A percentile compares a stretch with the other conserved stretches of the same genome.
phyloP scores from a whole-genome alignment of 2,113 vertebrate genomes.

The Lontra canadensis region DNA sequence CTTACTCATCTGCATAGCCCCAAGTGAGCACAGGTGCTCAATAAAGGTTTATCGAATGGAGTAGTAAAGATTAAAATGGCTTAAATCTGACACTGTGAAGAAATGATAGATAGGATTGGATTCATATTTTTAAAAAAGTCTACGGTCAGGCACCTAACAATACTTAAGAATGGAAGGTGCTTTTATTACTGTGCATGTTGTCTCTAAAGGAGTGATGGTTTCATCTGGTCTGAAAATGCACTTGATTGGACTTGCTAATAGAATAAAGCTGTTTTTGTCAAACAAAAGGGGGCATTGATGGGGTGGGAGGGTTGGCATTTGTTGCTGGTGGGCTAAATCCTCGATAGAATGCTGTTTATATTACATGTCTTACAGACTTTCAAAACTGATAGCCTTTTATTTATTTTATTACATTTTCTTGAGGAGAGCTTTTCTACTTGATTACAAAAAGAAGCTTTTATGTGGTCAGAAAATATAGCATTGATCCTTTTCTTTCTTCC shows the following conservation, averaged over 20 bases:
- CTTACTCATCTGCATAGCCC: not conserved
- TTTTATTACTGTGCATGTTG: not conserved
- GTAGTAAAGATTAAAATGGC: not conserved
- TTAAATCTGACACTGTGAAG: not conserved
- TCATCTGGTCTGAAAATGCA: not conserved
- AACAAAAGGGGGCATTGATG: not conserved
- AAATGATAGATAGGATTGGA: not conserved
- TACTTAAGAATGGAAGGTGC: not conserved
- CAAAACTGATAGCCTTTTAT: not conserved
- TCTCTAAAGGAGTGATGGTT: not conserved
- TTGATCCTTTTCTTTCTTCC: slow-evolving; percentile 96
- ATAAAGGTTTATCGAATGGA: not conserved
- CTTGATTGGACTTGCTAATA: not conserved
- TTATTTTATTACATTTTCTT: slow-evolving; percentile 54
- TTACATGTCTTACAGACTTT: slow-evolving; percentile 24
- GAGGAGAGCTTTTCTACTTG: slow-evolving; percentile 99
- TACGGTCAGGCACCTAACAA: not conserved
- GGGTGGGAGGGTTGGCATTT: not conserved
- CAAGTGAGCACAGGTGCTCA: not conserved
- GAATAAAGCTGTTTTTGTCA: slow-evolving; percentile 21
- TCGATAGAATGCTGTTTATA: slow-evolving; percentile 21
- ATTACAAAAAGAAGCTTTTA: slow-evolving; percentile 99
- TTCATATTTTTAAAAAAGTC: not conserved
- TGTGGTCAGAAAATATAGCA: slow-evolving; percentile 99
- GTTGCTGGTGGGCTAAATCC: not conserved